A percentile compares a stretch with the other conserved stretches of the same genome.
These are phyloP conservation scores for Esox masquinongy DNA, from an alignment of 2,797 vertebrate genomes.

Conservation along the genomic window DNA sequence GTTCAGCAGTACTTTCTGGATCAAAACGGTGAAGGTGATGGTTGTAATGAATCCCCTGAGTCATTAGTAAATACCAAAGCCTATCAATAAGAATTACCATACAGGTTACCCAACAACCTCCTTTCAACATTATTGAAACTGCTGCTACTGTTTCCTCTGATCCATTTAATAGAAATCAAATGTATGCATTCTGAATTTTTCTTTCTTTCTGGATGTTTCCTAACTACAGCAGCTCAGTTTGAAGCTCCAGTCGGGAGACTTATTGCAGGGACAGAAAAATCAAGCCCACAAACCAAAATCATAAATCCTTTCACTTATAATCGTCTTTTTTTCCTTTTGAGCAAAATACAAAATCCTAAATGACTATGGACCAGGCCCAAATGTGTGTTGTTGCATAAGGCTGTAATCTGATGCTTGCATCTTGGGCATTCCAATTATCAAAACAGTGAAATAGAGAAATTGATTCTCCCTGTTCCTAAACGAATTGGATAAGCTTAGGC, in stretches of 20 bases:
- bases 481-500: slow-evolving; percentile 38
- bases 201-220: not conserved
- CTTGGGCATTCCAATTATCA: slow-evolving; percentile 40
- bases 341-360: slow-evolving; percentile 26
- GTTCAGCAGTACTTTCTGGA: too few species aligned
- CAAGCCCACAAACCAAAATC: slow-evolving; percentile 33
- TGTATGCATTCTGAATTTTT: not conserved
- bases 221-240: slow-evolving; percentile 13
- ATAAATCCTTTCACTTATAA: slow-evolving; percentile 35
- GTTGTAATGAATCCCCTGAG: too few species aligned
- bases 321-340: slow-evolving; percentile 34
- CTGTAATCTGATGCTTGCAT: slow-evolving; percentile 53
- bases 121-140: not conserved
- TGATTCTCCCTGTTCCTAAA: slow-evolving; percentile 31
- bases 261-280: slow-evolving; percentile 25
- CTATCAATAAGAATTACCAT: too few species aligned
- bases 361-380: slow-evolving; percentile 39
- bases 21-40: too few species aligned
- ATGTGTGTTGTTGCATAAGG: slow-evolving; percentile 45
- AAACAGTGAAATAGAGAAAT: slow-evolving; percentile 36
- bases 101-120: too few species aligned
- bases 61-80: too few species aligned
- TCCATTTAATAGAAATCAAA: not conserved
- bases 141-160: not conserved
- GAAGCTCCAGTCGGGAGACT: slow-evolving; percentile 23